Base-by-base conservation (phyloP, 2,113 vertebrate genomes). In the Diadophis punctatus region DNA sequence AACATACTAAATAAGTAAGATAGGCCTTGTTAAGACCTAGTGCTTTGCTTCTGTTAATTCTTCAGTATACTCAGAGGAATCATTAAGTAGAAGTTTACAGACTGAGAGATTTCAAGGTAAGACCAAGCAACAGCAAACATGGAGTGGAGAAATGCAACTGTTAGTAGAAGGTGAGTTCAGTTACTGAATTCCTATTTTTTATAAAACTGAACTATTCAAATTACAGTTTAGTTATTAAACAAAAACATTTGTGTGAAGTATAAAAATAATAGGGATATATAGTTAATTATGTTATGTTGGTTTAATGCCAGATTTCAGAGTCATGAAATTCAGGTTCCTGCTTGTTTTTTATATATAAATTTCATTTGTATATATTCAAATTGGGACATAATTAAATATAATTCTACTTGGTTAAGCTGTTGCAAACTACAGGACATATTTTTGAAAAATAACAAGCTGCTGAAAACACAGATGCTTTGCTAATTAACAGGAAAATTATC, bases 21-120 rank as follows among this genome's bases (percentile, higher is more conserved):
- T 91, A 86, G 9, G 46, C 1, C 3, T 91, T 92, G 8, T 39
- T 4, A 51, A 93, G 92, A 46, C 25, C 30, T 3, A 56, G 25
- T 11, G 27, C 23, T 63, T 8, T 58, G 92, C 53, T 87, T 22
- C 52, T 88, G 9, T 91, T 22, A 46, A 12, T 92, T 86, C 80
- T 43, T 63, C n/a, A 2, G 52, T 80, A 30, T 58, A 16, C 23
- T 27, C 9, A 56, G 34, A 3, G 0, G 85, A 39, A 53, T n/a
- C n/a, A 51, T 16, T 55, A 53, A 68, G n/a, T 49, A 27, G 74
- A n/a, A 39, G 51, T 8, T 94, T 91, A 94, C 84, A 90, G 80
- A 86, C 56, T 8, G 0, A 80, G 0, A 87, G 86, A 30, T 5
- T 51, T 12, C 27, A 25, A 93, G 27, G 89, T 86, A 93, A 94